phyloP scores from a whole-genome alignment of 2,888 invertebrate genomes.

The Dryococelus australis region DNA sequence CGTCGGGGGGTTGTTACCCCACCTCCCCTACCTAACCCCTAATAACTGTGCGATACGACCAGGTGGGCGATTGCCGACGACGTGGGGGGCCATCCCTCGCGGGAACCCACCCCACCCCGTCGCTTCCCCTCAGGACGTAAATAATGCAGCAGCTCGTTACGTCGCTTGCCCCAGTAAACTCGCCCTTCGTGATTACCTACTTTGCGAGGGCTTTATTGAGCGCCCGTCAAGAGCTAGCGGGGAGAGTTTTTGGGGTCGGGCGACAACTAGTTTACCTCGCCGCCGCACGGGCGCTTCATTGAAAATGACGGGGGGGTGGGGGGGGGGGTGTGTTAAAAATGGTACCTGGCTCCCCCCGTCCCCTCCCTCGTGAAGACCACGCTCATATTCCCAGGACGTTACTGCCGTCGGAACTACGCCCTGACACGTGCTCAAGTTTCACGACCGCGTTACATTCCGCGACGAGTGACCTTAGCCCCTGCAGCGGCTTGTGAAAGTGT shows the following conservation, averaged over 20 bases:
- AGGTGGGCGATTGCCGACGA: neutral
- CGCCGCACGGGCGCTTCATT: neutral
- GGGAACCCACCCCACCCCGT: neutral
- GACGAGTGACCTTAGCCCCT: too few relatives aligned
- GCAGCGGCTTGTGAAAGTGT: too few relatives aligned
- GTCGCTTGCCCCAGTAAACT: neutral
- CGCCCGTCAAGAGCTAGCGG: neutral
- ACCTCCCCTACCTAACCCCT: too few relatives aligned
- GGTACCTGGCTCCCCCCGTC: neutral
- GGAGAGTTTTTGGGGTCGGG: neutral
- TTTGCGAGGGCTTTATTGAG: neutral
- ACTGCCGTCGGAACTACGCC: neutral
- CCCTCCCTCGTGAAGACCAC: neutral
- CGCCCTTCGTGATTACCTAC: neutral
- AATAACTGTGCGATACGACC: neutral
- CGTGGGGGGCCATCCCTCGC: neutral
- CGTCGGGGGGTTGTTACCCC: too few relatives aligned
- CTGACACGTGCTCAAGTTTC: neutral
- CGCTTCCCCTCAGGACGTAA: neutral
- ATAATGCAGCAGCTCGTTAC: slow-evolving; percentile 9
- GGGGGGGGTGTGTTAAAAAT: too few relatives aligned
- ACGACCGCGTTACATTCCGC: too few relatives aligned
- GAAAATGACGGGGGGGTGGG: neutral
- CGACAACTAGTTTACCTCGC: slow-evolving; percentile 10
- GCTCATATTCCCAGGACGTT: neutral